Percentiles rank a stretch among this genome's conserved stretches.
phyloP scores from a whole-genome alignment of 2,888 invertebrate species.

The Agrochola litura region DNA sequence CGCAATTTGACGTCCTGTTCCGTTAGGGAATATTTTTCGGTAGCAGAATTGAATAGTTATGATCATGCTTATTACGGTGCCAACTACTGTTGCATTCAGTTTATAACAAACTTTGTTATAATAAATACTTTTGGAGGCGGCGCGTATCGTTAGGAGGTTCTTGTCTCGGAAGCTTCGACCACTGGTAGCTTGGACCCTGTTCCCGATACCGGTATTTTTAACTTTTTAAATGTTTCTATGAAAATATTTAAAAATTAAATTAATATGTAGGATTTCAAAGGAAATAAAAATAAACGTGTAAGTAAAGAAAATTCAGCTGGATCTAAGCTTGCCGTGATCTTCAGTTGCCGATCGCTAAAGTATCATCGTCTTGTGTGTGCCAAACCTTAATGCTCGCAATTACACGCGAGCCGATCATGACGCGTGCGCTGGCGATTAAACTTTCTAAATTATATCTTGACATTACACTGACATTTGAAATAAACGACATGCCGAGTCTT shows the following conservation, averaged over 20 bases:
- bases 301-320: background rate
- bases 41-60: background rate
- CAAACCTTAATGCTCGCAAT: conserved; percentile 43
- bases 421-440: conserved; percentile 61
- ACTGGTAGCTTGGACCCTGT: background rate
- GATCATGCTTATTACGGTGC: background rate
- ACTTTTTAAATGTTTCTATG: too few relatives aligned
- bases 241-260: background rate
- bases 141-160: background rate
- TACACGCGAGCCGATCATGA: conserved; percentile 56
- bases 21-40: too few relatives aligned
- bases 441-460: conserved; percentile 68
- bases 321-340: background rate
- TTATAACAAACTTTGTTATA: background rate
- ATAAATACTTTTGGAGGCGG: background rate
- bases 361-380: conserved; percentile 17
- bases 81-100: background rate
- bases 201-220: background rate
- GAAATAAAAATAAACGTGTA: background rate
- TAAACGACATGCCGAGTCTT: conserved; percentile 42
- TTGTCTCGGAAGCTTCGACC: background rate
- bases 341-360: background rate
- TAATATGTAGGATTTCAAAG: background rate
- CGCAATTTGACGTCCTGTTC: background rate
- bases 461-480: conserved; percentile 62